phyloP scores from a whole-genome alignment of 2,113 vertebrate species.

The Toxotes jaculatrix region DNA sequence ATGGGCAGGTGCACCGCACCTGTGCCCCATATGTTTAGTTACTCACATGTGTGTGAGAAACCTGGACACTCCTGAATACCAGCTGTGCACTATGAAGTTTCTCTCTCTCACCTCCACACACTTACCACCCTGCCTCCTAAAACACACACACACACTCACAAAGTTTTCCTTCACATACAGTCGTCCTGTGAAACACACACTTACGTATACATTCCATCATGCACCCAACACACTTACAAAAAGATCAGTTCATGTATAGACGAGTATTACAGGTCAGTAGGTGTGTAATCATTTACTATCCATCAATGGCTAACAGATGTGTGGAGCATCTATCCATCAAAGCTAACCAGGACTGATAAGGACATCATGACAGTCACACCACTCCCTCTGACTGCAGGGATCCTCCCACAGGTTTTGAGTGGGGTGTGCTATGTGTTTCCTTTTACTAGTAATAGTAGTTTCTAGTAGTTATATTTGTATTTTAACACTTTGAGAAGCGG shows the following conservation, averaged over 20 bases:
- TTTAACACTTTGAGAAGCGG: neutral
- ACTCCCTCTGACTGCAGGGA: neutral
- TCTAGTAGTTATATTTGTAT: too few relatives aligned
- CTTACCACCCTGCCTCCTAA: slow-evolving; percentile 15
- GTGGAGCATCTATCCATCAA: slow-evolving; percentile 8
- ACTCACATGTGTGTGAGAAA: neutral
- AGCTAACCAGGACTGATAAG: slow-evolving; percentile 6
- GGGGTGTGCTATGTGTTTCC: neutral
- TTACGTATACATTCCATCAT: neutral
- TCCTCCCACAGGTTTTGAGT: neutral
- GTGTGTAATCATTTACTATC: slow-evolving; percentile 25
- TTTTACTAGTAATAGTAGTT: neutral
- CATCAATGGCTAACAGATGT: slow-evolving; percentile 33
- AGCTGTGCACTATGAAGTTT: slow-evolving; percentile 58
- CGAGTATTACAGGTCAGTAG: slow-evolving; percentile 19
- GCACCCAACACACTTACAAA: slow-evolving; percentile 12
- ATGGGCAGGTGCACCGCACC: slow-evolving; percentile 76
- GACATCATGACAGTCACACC: slow-evolving; percentile 1
- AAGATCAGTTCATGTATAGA: slow-evolving; percentile 1
- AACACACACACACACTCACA: slow-evolving; percentile 13
- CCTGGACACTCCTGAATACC: slow-evolving; percentile 29
- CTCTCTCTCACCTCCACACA: slow-evolving; percentile 26
- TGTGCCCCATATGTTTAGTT: slow-evolving; percentile 59
- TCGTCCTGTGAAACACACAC: neutral
- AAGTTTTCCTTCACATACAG: slow-evolving; percentile 2